Percentiles rank a stretch among this genome's conserved stretches.
These are phyloP conservation scores for Drosophila fuyamai DNA, from an alignment of 1,140 invertebrate species.

Conservation along the genomic window DNA sequence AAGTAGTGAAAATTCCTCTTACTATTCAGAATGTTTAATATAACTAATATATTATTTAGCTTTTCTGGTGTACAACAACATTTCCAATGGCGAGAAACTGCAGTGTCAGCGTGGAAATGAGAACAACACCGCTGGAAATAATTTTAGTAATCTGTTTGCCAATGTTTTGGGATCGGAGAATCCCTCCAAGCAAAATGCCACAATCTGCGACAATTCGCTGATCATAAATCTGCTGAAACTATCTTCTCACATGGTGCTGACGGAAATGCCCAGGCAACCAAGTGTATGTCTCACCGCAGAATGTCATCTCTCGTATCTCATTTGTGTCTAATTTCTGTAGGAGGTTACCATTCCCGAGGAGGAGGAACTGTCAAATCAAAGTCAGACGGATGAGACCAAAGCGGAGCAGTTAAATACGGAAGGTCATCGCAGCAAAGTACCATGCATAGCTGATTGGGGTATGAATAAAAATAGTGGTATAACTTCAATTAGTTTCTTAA, in stretches of 20 bases:
- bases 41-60: conserved; percentile 59
- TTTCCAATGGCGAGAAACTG: conserved; percentile 87
- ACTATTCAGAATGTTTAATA: background rate
- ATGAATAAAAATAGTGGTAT: conserved; percentile 15
- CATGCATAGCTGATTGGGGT: conserved; percentile 90
- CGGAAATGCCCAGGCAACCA: conserved; percentile 86
- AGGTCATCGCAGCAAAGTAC: conserved; percentile 85
- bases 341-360: conserved; percentile 81
- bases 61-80: conserved; percentile 87
- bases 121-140: conserved; percentile 79
- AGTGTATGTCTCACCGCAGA: conserved; percentile 45
- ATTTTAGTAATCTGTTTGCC: conserved; percentile 89
- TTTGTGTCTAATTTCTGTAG: conserved; percentile 24
- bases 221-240: conserved; percentile 90
- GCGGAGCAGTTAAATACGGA: conserved; percentile 88
- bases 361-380: conserved; percentile 84
- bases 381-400: conserved; percentile 93
- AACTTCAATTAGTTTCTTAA: conserved; percentile 29
- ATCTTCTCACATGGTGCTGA: conserved; percentile 88
- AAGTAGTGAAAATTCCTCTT: conserved; percentile 20
- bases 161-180: conserved; percentile 88
- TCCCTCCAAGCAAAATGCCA: conserved; percentile 85
- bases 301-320: background rate
- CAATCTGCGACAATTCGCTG: conserved; percentile 88
- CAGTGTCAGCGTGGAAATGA: conserved; percentile 86